A percentile compares a stretch with the other conserved stretches of the same genome.
Conservation (phyloP, 2,797 vertebrate species). For the Xenentodon cancila region DNA sequence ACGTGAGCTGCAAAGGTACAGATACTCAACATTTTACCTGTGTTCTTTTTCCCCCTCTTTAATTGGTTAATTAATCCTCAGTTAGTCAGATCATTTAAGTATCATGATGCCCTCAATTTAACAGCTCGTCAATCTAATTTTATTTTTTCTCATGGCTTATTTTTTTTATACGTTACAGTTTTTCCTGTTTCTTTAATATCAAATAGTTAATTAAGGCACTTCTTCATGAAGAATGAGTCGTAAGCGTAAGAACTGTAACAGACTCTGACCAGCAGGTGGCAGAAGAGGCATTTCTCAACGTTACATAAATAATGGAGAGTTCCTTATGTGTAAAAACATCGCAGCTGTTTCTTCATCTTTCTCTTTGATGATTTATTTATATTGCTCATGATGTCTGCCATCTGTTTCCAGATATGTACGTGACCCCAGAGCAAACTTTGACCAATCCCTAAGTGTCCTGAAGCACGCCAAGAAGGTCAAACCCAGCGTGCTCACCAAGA, state of each 20-base stretch:
- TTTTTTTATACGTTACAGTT: too few species aligned
- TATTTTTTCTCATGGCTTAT: too few species aligned
- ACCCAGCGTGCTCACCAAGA: conserved; percentile 90
- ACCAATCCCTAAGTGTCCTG: conserved; percentile 91
- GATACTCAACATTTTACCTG: neutral
- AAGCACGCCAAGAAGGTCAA: conserved; percentile 88
- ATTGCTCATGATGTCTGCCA: neutral
- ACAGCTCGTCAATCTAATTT: too few species aligned
- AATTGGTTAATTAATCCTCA: neutral
- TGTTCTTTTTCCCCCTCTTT: neutral
- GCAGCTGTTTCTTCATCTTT: too few species aligned
- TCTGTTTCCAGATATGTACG: conserved; percentile 85
- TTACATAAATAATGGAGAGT: neutral
- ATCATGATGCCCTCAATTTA: too few species aligned
- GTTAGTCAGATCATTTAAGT: neutral
- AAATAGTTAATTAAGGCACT: too few species aligned
- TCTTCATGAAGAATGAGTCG: too few species aligned
- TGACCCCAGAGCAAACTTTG: conserved; percentile 92
- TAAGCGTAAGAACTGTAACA: neutral
- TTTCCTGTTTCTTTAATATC: too few species aligned
- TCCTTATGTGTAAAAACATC: neutral
- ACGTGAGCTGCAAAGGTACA: conserved; percentile 91
- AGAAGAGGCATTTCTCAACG: neutral
- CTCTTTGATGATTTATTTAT: neutral
- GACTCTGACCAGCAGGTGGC: conserved; percentile 56